A percentile compares a stretch with the other conserved stretches of the same genome.
phyloP scores from a whole-genome alignment of 2,113 vertebrate species.

The Chelonoidis abingdonii region DNA sequence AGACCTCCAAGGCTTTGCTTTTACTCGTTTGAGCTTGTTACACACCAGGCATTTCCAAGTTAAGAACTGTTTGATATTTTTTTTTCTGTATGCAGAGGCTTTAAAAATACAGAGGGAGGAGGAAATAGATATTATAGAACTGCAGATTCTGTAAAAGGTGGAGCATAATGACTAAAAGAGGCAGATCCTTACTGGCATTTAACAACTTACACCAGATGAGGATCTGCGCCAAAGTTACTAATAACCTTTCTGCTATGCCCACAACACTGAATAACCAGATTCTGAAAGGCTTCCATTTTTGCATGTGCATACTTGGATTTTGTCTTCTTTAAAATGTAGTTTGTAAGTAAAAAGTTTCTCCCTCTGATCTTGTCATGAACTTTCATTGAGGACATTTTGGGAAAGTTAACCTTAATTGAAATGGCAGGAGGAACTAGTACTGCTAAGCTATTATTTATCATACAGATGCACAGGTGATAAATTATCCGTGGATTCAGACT shows the following conservation, averaged over 20 bases:
- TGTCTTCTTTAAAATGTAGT: not conserved
- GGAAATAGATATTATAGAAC: not conserved
- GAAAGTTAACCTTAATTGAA: not conserved
- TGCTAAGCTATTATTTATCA: conserved; percentile 6
- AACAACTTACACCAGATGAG: not conserved
- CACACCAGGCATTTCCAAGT: not conserved
- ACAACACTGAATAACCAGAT: not conserved
- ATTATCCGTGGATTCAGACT: not conserved
- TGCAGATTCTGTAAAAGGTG: not conserved
- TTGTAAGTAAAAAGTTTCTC: not conserved
- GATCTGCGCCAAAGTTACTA: not conserved
- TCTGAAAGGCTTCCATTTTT: not conserved
- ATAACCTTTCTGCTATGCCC: not conserved
- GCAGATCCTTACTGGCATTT: not conserved
- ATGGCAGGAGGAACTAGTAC: not conserved
- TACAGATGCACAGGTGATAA: not conserved
- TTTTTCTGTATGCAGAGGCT: not conserved
- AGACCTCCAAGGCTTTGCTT: not conserved
- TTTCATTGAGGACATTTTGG: not conserved
- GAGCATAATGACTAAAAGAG: not conserved
- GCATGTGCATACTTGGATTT: not conserved
- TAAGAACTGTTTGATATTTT: not conserved
- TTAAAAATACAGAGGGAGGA: not conserved
- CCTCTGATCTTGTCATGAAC: not conserved
- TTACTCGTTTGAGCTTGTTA: not conserved